phyloP scores from a whole-genome alignment of 2,113 vertebrate species.

The Anguilla japonica region DNA sequence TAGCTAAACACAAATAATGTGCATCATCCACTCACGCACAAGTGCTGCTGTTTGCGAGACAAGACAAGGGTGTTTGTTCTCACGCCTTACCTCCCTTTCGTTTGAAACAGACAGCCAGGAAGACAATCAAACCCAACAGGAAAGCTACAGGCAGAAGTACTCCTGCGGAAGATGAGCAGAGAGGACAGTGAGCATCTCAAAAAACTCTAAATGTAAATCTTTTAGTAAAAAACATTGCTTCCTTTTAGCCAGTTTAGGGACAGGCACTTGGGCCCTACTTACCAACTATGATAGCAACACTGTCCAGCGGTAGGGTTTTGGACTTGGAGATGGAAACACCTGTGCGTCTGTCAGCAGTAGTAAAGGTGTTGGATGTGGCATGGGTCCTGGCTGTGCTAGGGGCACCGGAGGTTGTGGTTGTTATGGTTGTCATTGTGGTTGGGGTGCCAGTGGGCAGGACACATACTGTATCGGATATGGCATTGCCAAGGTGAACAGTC shows the following conservation, averaged over 20 bases:
- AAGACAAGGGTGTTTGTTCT: background rate
- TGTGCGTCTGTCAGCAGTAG: background rate
- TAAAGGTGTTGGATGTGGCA: background rate
- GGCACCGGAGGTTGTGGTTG: background rate
- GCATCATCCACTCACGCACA: background rate
- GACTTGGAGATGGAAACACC: too few relatives aligned
- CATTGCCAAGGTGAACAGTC: background rate
- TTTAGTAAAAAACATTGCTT: too few relatives aligned
- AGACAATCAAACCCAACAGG: background rate
- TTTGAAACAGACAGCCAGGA: background rate
- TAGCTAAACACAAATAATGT: too few relatives aligned
- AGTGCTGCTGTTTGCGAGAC: background rate
- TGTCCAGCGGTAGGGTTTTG: background rate
- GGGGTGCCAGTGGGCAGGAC: background rate
- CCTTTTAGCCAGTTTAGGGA: background rate
- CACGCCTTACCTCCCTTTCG: background rate
- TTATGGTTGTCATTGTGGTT: too few relatives aligned
- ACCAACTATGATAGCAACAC: background rate
- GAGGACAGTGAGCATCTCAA: too few relatives aligned
- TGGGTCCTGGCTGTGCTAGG: background rate
- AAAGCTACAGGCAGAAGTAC: too few relatives aligned
- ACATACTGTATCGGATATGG: slow-evolving; percentile 1
- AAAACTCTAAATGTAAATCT: too few relatives aligned
- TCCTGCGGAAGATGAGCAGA: too few relatives aligned
- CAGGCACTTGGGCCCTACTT: background rate